These are phyloP conservation scores for Gallinago paraguaiae DNA, from an alignment of 2,113 vertebrate species.

Conservation along the genomic window DNA sequence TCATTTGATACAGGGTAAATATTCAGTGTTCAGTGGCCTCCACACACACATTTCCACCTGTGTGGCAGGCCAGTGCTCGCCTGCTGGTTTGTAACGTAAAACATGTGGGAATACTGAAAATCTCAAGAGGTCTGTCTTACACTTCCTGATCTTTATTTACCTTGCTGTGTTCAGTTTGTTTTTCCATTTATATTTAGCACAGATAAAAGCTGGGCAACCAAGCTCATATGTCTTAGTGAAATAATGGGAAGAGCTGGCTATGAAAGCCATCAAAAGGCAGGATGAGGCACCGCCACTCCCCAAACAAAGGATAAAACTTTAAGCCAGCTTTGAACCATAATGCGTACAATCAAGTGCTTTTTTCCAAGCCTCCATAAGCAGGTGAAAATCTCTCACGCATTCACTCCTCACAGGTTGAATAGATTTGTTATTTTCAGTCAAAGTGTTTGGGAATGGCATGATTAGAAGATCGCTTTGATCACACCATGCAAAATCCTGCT, in stretches of 20 bases:
- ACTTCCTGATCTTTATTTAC: slow-evolving; percentile 68
- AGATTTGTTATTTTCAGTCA: slow-evolving; percentile 39
- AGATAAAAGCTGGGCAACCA: slow-evolving; percentile 28
- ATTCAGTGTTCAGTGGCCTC: slow-evolving; percentile 28
- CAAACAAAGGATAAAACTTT: background rate
- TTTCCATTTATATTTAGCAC: slow-evolving; percentile 66
- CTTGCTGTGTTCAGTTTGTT: slow-evolving; percentile 61
- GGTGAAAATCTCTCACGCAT: slow-evolving; percentile 52
- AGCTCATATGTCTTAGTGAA: slow-evolving; percentile 39
- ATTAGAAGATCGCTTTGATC: slow-evolving; percentile 38
- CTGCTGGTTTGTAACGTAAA: slow-evolving; percentile 52
- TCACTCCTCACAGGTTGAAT: slow-evolving; percentile 34
- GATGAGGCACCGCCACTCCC: background rate
- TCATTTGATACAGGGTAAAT: slow-evolving; percentile 65
- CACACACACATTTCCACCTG: slow-evolving; percentile 60
- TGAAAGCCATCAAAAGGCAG: slow-evolving; percentile 24
- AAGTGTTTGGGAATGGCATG: background rate
- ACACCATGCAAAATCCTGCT: slow-evolving; percentile 40
- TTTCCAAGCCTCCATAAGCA: slow-evolving; percentile 14
- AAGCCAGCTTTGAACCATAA: slow-evolving; percentile 36
- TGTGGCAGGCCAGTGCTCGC: slow-evolving; percentile 22
- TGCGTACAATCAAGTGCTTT: background rate
- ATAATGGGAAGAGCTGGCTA: slow-evolving; percentile 45
- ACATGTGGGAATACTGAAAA: slow-evolving; percentile 57
- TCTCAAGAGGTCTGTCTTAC: slow-evolving; percentile 61